These are phyloP conservation scores for Champsocephalus esox DNA, from an alignment of 2,797 vertebrate genomes.

Conservation along the genomic window DNA sequence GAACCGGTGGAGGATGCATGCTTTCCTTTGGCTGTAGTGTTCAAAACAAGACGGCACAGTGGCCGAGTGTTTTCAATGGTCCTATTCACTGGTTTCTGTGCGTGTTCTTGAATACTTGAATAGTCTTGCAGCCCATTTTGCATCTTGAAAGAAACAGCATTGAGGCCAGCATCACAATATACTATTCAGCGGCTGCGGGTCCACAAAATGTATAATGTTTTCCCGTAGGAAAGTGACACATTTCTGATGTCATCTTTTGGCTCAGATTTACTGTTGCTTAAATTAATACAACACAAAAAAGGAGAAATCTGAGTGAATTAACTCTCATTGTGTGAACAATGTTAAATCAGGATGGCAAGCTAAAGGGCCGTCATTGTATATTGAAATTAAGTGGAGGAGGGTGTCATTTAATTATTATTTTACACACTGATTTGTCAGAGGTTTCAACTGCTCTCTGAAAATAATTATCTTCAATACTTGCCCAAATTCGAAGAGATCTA, in stretches of 20 bases:
- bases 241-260: conserved; percentile 15
- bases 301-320: too few relatives aligned
- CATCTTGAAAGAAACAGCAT: conserved; percentile 8
- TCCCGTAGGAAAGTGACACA: conserved; percentile 11
- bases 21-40: conserved; percentile 4
- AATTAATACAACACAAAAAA: not conserved
- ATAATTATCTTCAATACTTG: not conserved
- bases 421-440: not conserved
- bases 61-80: conserved; percentile 20
- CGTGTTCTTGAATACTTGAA: conserved; percentile 34
- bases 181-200: not conserved
- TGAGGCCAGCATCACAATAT: conserved; percentile 2
- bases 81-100: conserved; percentile 31
- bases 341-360: not conserved
- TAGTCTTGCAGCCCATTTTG: conserved; percentile 8
- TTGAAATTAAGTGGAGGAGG: not conserved
- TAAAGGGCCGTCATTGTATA: not conserved
- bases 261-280: not conserved
- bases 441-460: conserved; percentile 1
- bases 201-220: conserved; percentile 2
- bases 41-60: conserved; percentile 23
- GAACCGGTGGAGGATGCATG: not conserved
- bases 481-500: not conserved
- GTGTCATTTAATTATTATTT: not conserved
- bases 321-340: too few relatives aligned